Conservation (phyloP, 2,888 invertebrate species). For the Amphipyra berbera region DNA sequence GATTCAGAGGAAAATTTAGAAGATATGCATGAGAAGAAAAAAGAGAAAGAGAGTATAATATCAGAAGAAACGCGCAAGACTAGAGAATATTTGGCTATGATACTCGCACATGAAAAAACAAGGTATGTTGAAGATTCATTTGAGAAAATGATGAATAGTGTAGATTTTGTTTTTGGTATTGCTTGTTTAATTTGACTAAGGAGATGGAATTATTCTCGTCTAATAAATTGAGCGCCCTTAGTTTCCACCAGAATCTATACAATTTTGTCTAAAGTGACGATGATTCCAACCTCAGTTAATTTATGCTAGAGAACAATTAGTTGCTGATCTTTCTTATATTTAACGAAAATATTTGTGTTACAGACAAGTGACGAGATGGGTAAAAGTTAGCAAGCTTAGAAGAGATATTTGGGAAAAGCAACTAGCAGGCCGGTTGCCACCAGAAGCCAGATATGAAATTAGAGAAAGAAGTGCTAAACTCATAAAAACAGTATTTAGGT, state of each 20-base stretch:
- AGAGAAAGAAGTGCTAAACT: conserved; percentile 69
- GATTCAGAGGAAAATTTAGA: conserved; percentile 52
- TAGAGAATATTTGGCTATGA: conserved; percentile 64
- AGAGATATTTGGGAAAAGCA: conserved; percentile 74
- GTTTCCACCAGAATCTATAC: no score
- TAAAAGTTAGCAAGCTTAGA: conserved; percentile 57
- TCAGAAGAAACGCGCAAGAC: conserved; percentile 67
- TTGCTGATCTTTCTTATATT: no score
- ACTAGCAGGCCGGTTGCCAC: conserved; percentile 65
- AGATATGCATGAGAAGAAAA: conserved; percentile 12
- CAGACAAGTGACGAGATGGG: conserved; percentile 67
- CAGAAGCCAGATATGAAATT: conserved; percentile 65
- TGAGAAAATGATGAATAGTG: neutral
- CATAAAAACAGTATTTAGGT: conserved; percentile 76
- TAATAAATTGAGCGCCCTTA: no score
- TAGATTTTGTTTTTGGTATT: no score
- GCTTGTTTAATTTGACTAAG: no score
- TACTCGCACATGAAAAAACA: conserved; percentile 77
- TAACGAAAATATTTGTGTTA: no score
- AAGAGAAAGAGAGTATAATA: conserved; percentile 47
- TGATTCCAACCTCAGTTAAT: no score
- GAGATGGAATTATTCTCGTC: no score
- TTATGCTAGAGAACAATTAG: no score
- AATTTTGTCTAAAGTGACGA: no score
- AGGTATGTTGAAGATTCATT: conserved; percentile 62